Conservation (phyloP, 2,888 invertebrate species). For the Carterocephalus palaemon region DNA sequence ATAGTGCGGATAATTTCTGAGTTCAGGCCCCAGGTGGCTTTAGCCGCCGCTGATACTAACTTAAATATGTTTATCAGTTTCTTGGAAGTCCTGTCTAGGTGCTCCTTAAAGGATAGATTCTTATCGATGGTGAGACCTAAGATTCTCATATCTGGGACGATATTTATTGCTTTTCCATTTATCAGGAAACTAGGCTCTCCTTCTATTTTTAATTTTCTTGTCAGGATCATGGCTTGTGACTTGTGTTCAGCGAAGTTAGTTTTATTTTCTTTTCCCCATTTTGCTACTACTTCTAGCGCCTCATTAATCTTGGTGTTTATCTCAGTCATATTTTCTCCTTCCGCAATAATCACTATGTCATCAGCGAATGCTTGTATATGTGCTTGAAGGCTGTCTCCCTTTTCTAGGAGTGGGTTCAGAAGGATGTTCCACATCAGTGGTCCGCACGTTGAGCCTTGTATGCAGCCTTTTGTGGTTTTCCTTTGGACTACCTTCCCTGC, state of each 20-base stretch:
- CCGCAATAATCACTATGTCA: constrained; percentile 15
- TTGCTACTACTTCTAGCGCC: neutral
- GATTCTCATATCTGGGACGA: neutral
- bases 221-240: constrained; percentile 22
- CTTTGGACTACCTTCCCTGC: constrained; percentile 6
- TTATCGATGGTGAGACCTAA: constrained; percentile 1
- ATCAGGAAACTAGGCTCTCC: too few species aligned
- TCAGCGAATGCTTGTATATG: constrained; percentile 28
- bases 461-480: constrained; percentile 21
- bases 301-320: neutral
- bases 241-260: constrained; percentile 26
- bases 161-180: neutral
- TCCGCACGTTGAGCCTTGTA: constrained; percentile 25
- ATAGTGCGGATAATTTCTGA: too few species aligned
- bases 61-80: constrained; percentile 18
- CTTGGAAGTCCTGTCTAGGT: neutral
- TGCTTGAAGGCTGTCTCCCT: neutral
- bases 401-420: constrained; percentile 22
- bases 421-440: constrained; percentile 26
- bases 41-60: constrained; percentile 1
- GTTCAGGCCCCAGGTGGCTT: too few species aligned
- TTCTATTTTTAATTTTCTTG: constrained; percentile 1
- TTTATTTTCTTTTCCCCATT: constrained; percentile 24
- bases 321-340: neutral
- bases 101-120: neutral